Evolutionary conservation across 2,888 invertebrate species (phyloP), one percentile per base, ranked within the genome.

Genomic region (Caenorhabditis plicata): DNA sequence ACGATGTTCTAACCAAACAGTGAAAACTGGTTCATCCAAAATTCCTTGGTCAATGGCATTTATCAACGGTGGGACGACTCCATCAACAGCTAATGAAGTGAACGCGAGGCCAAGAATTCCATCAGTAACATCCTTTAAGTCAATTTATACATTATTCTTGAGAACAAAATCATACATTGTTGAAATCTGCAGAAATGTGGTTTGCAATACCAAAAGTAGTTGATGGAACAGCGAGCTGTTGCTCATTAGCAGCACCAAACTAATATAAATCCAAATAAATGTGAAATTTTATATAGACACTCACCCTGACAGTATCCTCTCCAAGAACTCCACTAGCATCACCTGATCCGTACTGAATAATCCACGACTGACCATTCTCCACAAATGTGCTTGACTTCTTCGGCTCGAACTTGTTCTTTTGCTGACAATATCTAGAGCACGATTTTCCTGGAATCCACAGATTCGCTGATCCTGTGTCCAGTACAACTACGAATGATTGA

Each of bases 321-420:
- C 94, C 95, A 56, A 96, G 86, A 85, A 90, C 94, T 44, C 98
- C 98, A 50, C 90, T 90, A 57, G 96, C 86, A 66, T 58, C 51
- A 67, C 96, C 98, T 57, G 91, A 89, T 51, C 95, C 96, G 84
- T 98, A 98, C 71, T 87, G 88, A 80, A 98, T 95, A 47, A 87
- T 87, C 82, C 96, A 94, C 55, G 87, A 84, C 0, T 92, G 93
- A 66, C 92, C 95, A 84, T 96, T 94, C 73, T 86, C 85, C 74
- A 85, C 83, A 84, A 92, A 98, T 0, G 90, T 87, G 17, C 85
- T 84, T 0, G 95, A 96, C 82, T 88, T 88, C 52, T 81, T 85
- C 77, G 90, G 89, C 85, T 95, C 89, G 82, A 96, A 98, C 84
- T 93, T 96, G 82, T 90, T 25, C 48, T 68, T 62, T 3, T 25